Evolutionary conservation across 1,140 invertebrate species (phyloP), one percentile per base, ranked within the genome.

Genomic region (Capitella teleta): DNA sequence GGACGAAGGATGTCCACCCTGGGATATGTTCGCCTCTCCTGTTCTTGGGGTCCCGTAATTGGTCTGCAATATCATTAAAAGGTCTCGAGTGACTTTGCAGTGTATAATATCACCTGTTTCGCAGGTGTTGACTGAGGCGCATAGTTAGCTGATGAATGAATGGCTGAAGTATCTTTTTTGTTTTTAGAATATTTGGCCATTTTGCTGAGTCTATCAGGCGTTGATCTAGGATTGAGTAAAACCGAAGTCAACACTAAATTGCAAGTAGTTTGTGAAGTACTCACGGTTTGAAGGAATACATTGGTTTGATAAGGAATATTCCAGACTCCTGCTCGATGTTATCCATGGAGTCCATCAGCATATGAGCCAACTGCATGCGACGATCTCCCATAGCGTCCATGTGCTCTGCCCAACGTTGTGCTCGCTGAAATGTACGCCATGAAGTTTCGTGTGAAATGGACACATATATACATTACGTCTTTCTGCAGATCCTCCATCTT

Each of bases 261-360:
- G n/a, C n/a, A n/a, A n/a, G n/a, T n/a, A n/a, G n/a, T n/a, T n/a
- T n/a, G n/a, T n/a, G n/a, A n/a, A n/a, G 21, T 44, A 44, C 45
- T 47, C 55, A 71, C 68, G 61, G 61, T 30, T 60, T 57, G 51
- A 63, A 72, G 5, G 69, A 70, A 43, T 62, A 72, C 59, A 70
- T 64, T 4, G 69, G 69, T 55, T 72, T 72, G 51, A 72, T 68
- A 8, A 70, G 61, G 56, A 72, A 72, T 21, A 72, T 62, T 18
- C 69, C 69, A 1, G 67, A 69, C 41, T 72, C 62, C 34, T 66
- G 56, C 52, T 72, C 67, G 36, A 72, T 63, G 21, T 52, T 53
- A 42, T 69, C 62, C 30, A 72, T 47, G 6, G 62, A 62, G 14
- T 63, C 61, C 60, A 64, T 70, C 47, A 72, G 50, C 38, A 63